Conservation (phyloP, 1,140 invertebrate species). For the Antheraea mylitta region DNA sequence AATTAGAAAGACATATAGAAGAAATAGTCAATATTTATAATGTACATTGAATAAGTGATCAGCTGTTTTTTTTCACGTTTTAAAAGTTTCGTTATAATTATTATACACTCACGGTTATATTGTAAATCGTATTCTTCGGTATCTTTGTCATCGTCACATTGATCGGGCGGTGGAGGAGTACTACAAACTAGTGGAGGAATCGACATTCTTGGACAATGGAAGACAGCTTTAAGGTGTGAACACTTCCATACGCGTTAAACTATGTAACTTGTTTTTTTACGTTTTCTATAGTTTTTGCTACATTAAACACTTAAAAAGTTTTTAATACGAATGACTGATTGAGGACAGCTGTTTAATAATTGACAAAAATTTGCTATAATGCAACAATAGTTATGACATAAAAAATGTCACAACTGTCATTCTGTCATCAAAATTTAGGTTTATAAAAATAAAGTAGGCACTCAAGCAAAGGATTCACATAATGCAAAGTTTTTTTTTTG, state of each 20-base stretch:
- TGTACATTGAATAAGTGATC: background rate
- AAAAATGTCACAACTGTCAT: constrained; percentile 9
- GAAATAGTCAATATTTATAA: constrained; percentile 1
- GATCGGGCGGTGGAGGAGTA: constrained; percentile 74
- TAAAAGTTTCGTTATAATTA: background rate
- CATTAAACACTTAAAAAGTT: constrained; percentile 12
- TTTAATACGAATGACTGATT: constrained; percentile 10
- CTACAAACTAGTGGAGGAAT: constrained; percentile 77
- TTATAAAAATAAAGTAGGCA: too few species aligned
- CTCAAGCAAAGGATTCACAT: too few species aligned
- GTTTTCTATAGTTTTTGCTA: background rate
- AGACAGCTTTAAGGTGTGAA: constrained; percentile 21
- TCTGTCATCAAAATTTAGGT: background rate
- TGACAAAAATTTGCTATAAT: constrained; percentile 32
- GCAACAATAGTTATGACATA: constrained; percentile 6
- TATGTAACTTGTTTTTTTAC: constrained; percentile 4
- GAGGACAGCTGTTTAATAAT: constrained; percentile 33
- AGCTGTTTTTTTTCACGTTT: background rate
- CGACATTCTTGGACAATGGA: constrained; percentile 56
- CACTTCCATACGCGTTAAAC: constrained; percentile 26
- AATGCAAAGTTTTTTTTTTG: too few species aligned
- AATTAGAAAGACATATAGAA: background rate
- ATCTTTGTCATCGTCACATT: constrained; percentile 72
- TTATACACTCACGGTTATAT: constrained; percentile 62
- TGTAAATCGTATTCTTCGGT: constrained; percentile 69